Percentiles rank a stretch among this genome's conserved stretches.
Conservation (phyloP, 2,113 vertebrate genomes). For the Ptilorrhoa leucosticta region DNA sequence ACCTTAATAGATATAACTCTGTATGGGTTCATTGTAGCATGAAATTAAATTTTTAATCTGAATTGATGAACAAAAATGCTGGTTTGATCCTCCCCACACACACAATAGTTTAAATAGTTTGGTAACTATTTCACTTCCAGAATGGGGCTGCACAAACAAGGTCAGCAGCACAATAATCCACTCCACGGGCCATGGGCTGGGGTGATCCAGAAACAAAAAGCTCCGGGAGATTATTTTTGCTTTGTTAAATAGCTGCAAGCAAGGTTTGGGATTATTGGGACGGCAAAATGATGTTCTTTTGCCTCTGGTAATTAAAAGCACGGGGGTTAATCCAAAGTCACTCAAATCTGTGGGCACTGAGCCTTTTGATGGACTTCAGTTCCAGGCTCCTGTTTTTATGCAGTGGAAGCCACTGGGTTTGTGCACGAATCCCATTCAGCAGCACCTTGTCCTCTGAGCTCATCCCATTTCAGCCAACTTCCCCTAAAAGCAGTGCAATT, state of each 20-base stretch:
- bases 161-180: background rate
- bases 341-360: background rate
- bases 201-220: background rate
- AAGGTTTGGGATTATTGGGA: background rate
- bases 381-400: background rate
- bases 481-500: background rate
- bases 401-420: background rate
- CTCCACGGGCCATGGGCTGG: background rate
- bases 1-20: conserved; percentile 77
- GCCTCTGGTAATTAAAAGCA: background rate
- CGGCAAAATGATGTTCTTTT: background rate
- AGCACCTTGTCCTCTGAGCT: background rate
- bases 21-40: conserved; percentile 73
- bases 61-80: conserved; percentile 77
- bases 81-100: conserved; percentile 49
- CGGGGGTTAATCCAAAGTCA: background rate
- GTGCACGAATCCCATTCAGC: background rate
- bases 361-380: background rate
- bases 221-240: background rate
- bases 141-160: background rate
- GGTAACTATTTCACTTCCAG: conserved; percentile 64
- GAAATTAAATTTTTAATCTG: conserved; percentile 83
- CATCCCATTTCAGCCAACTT: background rate
- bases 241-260: background rate
- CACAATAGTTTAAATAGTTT: conserved; percentile 57